These are phyloP conservation scores for Esperia sulphurella DNA, from an alignment of 2,888 invertebrate species.

Conservation along the genomic window DNA sequence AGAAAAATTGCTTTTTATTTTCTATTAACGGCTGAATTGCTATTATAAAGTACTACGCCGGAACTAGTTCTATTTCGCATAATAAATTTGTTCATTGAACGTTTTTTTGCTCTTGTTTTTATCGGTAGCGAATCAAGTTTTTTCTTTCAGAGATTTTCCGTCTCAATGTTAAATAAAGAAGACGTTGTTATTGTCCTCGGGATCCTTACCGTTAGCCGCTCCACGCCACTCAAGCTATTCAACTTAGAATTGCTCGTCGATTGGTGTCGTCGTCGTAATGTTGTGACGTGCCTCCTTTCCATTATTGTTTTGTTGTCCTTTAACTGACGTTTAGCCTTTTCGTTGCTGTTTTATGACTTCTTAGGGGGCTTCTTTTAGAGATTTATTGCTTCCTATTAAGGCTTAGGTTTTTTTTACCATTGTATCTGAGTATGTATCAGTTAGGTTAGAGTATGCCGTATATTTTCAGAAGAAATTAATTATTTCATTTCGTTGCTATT, in stretches of 20 bases:
- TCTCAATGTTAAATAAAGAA: slow-evolving; percentile 4
- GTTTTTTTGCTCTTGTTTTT: slow-evolving; percentile 5
- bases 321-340: neutral
- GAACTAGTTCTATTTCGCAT: neutral
- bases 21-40: neutral
- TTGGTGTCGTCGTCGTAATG: slow-evolving; percentile 3
- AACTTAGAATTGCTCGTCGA: slow-evolving; percentile 2
- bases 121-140: slow-evolving; percentile 4
- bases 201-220: slow-evolving; percentile 7
- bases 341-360: slow-evolving; percentile 1
- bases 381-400: neutral
- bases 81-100: neutral
- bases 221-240: slow-evolving; percentile 4
- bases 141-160: slow-evolving; percentile 2
- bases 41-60: neutral
- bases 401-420: neutral
- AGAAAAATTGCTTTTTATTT: slow-evolving; percentile 7
- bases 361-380: neutral
- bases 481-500: no score
- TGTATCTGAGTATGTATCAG: no score
- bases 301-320: slow-evolving; percentile 7
- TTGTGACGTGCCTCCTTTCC: slow-evolving; percentile 6
- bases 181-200: slow-evolving; percentile 11
- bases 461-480: no score
- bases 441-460: no score